Evolutionary conservation across 2,797 vertebrate species (phyloP).

Genomic region (Schizothorax lantsangensis): DNA sequence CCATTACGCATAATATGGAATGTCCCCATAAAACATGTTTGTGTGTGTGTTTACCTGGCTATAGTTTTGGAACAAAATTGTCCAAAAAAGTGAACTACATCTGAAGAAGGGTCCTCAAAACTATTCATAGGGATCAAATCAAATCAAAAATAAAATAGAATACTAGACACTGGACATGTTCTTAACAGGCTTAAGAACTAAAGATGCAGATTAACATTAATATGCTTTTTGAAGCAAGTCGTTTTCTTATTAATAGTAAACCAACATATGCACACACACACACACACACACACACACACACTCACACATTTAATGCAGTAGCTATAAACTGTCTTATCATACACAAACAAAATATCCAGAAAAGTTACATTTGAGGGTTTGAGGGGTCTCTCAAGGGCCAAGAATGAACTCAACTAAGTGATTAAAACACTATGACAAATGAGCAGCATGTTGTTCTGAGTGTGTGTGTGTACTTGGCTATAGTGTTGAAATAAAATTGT

Average conservation of each 20-base stretch:
- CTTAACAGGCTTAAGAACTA: neutral
- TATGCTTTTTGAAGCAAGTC: neutral
- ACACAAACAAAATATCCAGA: slow-evolving; percentile 1
- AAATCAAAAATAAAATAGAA: neutral
- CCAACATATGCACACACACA: neutral
- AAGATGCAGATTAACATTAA: neutral
- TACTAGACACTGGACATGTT: neutral
- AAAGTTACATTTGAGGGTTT: slow-evolving; percentile 5
- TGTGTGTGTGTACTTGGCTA: neutral
- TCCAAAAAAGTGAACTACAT: neutral
- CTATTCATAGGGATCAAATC: too few relatives aligned
- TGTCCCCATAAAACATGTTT: neutral
- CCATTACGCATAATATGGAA: neutral
- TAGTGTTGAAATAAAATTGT: neutral
- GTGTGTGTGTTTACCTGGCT: neutral
- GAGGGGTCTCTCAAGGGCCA: neutral
- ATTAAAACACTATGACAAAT: neutral
- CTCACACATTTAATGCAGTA: neutral
- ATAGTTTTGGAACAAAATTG: neutral
- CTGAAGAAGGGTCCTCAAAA: neutral
- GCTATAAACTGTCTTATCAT: neutral
- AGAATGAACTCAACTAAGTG: neutral
- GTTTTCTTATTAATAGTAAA: neutral
- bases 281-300: too few relatives aligned
- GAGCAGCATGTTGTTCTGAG: neutral